Base-by-base conservation (phyloP, 2,888 invertebrate genomes). In the Herminia tarsipennalis region DNA sequence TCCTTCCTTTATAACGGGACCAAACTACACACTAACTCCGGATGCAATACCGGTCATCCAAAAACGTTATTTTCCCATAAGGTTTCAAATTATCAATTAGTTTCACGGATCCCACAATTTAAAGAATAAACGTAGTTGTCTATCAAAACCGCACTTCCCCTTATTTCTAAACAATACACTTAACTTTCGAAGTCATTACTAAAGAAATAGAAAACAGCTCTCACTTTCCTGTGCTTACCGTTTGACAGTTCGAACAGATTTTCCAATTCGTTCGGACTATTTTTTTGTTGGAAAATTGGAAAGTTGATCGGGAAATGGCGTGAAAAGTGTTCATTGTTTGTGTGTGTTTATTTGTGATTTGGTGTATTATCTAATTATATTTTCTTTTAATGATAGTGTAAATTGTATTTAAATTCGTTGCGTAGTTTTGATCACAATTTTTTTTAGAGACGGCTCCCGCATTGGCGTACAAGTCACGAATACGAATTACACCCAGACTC, bases 131-230 rank as follows among this genome's bases (percentile, higher is more conserved):
- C n/a, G n/a, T n/a, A n/a, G n/a, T n/a, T n/a, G n/a, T n/a, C n/a
- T n/a, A n/a, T n/a, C n/a, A n/a, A n/a, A n/a, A n/a, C 37, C 16
- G 14, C 27, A 21, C 10, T 21, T 32, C 37, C 37, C 24, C n/a
- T 14, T 45, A 9, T 17, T 21, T 33, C 24, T 12, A 43, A 41
- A 65, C 62, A 62, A 65, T 65, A 45, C 37, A 33, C 39, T 9
- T 10, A 38, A 38, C 65, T 46, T 44, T 56, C 66, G 21, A 20
- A 24, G 18, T 32, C 42, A 59, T 48, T 34, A 20, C 50, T 29
- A 48, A 50, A 53, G 62, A 65, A 62, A 62, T 44, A 27, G 62
- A 62, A 56, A 65, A 56, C 62, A 29, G 17, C 4, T 9, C 8
- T 33, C 17, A 65, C 62, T 62, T 62, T 62, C 66, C 39, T 56